Conservation (phyloP, 2,113 vertebrate species). For the Mugil cephalus region DNA sequence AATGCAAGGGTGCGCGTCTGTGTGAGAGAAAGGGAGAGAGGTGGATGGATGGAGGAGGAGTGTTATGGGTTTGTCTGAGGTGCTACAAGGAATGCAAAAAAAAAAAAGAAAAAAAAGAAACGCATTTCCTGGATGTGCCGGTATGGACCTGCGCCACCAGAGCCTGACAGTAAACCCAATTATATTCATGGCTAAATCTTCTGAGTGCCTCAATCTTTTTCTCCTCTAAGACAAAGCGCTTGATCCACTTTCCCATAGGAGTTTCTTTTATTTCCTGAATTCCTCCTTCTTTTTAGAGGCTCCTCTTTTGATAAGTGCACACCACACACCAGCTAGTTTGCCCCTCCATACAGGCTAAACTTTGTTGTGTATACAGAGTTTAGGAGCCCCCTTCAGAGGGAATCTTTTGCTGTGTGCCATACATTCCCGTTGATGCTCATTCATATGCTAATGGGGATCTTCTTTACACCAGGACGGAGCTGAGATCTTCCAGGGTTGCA, state of each 20-base stretch:
- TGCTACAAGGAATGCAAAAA: constrained; percentile 51
- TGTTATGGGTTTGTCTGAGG: constrained; percentile 39
- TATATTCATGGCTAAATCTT: constrained; percentile 54
- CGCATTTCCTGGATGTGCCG: constrained; percentile 48
- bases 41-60: constrained; percentile 33
- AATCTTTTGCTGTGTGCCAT: constrained; percentile 72
- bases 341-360: constrained; percentile 64
- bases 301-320: constrained; percentile 66
- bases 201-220: constrained; percentile 35
- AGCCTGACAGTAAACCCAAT: constrained; percentile 52
- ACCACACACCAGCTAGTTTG: constrained; percentile 64
- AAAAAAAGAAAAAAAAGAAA: constrained; percentile 36
- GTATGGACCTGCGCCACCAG: constrained; percentile 47
- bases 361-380: constrained; percentile 67
- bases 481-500: constrained; percentile 66
- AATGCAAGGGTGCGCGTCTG: constrained; percentile 44
- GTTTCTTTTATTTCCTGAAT: constrained; percentile 50
- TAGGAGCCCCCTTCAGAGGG: constrained; percentile 32
- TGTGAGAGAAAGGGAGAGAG: constrained; percentile 37
- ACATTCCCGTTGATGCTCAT: constrained; percentile 73
- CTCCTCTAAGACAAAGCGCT: constrained; percentile 55
- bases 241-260: constrained; percentile 69
- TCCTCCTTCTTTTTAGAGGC: constrained; percentile 41
- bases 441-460: constrained; percentile 76
- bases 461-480: constrained; percentile 57